Base-by-base conservation (phyloP, 2,888 invertebrate species). In the Augiades crinisus region DNA sequence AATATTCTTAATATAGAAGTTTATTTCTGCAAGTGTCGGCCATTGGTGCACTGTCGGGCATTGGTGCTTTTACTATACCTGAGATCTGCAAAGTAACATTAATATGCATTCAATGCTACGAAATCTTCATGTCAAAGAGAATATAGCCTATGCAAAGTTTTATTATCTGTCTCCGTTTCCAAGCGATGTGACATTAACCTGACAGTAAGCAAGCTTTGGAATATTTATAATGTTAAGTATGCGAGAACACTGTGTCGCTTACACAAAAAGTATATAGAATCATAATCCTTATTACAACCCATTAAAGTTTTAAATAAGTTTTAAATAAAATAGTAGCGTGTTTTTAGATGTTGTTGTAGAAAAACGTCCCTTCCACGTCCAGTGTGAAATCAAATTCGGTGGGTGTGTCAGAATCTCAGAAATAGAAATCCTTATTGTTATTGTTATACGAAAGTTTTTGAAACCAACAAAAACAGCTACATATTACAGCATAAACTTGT, bases 341-440 rank as follows among this genome's bases (percentile, higher is more conserved):
- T 14, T 34, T 3, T 0, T 12, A 8, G 4, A 40, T 13, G 14
- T 19, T 8, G 3, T 16, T 17, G 27, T 10, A 27, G 41, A 21
- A 44, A 44, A 33, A 19, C 44, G 3, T 10, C 8, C 12, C 19
- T 2, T 30, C 22, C 24, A 1, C 17, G 8, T 22, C 16, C 36
- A 40, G 10, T 24, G 21, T 17, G 47, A 59, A 64, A 61, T 53
- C 55, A 33, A 56, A 51, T 43, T 36, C 34, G 27, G 17, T 60
- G 63, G 63, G 64, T 64, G 64, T 64, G 63, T 59, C 46, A 46
- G 36, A 37, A 27, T n/a, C 12, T 30, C 30, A 30, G 30, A 30
- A n/a, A n/a, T n/a, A n/a, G n/a, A n/a, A n/a, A n/a, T n/a, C n/a
- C n/a, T n/a, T n/a, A 30, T 45, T 46, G 17, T 12, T 36, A 53